Base-by-base conservation (phyloP, 2,888 invertebrate species). In the Acanthococcus lagerstroemiae region DNA sequence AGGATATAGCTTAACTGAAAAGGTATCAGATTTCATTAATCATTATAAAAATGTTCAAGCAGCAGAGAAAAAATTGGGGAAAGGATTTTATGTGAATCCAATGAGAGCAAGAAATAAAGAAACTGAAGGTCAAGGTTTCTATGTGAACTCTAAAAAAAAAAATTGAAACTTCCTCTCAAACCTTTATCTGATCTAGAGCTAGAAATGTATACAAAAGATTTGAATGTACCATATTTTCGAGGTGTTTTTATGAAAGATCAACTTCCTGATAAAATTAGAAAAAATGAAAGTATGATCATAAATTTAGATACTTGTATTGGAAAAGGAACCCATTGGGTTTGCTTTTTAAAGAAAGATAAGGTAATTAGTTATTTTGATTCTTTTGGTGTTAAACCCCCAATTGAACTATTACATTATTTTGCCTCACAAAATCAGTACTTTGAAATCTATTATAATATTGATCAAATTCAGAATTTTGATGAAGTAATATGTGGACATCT, bases 391-490 rank as follows among this genome's bases (percentile, higher is more conserved):
- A n/a, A n/a, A n/a, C n/a, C n/a, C n/a, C n/a, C n/a, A n/a, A n/a
- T n/a, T n/a, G n/a, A n/a, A n/a, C n/a, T n/a, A n/a, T n/a, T n/a
- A n/a, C n/a, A n/a, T n/a, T n/a, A n/a, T n/a, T 48, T 48, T 48
- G 4, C 21, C 21, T 48, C n/a, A 48, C n/a, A 48, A 19, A n/a
- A 48, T 48, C 2, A 48, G 21, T 19, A 48, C 21, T 48, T 48
- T 48, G 48, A 48, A 48, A 21, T 48, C 1, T 48, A 48, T 48
- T 48, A 48, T 21, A 48, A 48, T 48, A 21, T 48, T 48, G 48
- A 48, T 48, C 48, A 48, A 48, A 48, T 19, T 48, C 48, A 48
- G 21, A 48, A 48, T 48, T 48, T 48, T 48, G 48, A 48, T 48
- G 48, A 48, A 48, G 48, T 48, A n/a, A 48, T 48, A 21, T 48